Conservation (phyloP, 2,113 vertebrate species). For the Taxidea taxus region DNA sequence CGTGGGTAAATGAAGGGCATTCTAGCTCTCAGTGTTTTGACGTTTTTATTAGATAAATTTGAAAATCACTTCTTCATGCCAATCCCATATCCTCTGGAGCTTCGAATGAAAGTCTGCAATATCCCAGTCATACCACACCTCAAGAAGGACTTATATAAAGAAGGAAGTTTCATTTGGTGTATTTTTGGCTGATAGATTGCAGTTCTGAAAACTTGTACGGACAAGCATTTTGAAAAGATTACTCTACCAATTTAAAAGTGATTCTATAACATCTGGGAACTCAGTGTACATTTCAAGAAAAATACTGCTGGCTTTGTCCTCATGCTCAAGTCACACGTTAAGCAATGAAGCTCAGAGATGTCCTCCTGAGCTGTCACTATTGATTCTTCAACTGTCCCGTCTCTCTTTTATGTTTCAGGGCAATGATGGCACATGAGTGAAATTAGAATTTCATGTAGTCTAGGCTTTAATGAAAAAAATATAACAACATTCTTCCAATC, state of each 20-base stretch:
- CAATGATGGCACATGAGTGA: background rate
- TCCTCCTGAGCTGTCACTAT: background rate
- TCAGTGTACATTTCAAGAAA: slow-evolving; percentile 44
- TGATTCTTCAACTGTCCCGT: background rate
- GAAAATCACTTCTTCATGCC: slow-evolving; percentile 40
- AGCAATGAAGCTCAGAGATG: background rate
- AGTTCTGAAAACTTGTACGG: slow-evolving; percentile 30
- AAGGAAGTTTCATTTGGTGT: background rate
- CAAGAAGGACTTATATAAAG: slow-evolving; percentile 33
- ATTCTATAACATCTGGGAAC: slow-evolving; percentile 52
- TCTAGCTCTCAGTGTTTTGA: slow-evolving; percentile 9
- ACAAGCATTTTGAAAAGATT: slow-evolving; percentile 61
- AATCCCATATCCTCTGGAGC: background rate
- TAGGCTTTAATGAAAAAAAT: slow-evolving; percentile 47
- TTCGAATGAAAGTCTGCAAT: background rate
- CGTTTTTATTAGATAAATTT: slow-evolving; percentile 42
- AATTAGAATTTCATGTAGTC: slow-evolving; percentile 12
- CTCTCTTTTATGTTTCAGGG: background rate
- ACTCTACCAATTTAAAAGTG: slow-evolving; percentile 45
- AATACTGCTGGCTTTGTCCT: slow-evolving; percentile 13
- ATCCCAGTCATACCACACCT: background rate
- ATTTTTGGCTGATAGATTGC: slow-evolving; percentile 5
- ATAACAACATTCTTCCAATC: background rate
- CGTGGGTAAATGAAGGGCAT: background rate
- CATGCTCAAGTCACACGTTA: background rate